Percentiles rank a stretch among this genome's conserved stretches.
Conservation (phyloP, 2,113 vertebrate genomes). For the Chloroceryle aenea region DNA sequence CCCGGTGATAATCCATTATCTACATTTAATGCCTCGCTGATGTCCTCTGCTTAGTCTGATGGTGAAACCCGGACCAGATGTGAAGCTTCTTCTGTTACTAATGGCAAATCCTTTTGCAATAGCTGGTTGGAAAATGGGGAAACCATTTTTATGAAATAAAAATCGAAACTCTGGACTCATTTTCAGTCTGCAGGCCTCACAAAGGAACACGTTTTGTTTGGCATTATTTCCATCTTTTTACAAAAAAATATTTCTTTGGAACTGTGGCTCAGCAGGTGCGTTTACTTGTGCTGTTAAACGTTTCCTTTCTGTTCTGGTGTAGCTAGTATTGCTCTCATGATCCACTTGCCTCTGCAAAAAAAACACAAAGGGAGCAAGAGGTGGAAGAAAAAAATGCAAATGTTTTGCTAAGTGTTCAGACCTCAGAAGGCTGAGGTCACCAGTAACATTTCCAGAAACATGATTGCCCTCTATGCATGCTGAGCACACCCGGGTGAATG, state of each 20-base stretch:
- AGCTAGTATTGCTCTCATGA: not conserved
- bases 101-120: slow-evolving; percentile 48
- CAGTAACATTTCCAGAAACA: not conserved
- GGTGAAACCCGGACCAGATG: slow-evolving; percentile 22
- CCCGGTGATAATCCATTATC: slow-evolving; percentile 57
- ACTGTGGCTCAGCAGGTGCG: not conserved
- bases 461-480: not conserved
- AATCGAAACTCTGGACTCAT: not conserved
- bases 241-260: not conserved
- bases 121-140: not conserved
- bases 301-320: not conserved
- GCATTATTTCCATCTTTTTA: not conserved
- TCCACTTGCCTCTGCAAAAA: not conserved
- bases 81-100: slow-evolving; percentile 53
- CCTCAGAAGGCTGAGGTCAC: not conserved
- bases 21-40: slow-evolving; percentile 54
- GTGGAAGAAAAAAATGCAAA: not conserved
- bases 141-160: not conserved
- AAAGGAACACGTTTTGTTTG: not conserved
- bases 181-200: not conserved
- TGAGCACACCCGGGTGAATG: not conserved
- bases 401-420: not conserved
- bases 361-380: not conserved
- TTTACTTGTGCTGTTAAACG: fast-evolving
- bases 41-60: slow-evolving; percentile 11